Conservation (phyloP, 2,888 invertebrate genomes). For the Vandiemenella viatica region DNA sequence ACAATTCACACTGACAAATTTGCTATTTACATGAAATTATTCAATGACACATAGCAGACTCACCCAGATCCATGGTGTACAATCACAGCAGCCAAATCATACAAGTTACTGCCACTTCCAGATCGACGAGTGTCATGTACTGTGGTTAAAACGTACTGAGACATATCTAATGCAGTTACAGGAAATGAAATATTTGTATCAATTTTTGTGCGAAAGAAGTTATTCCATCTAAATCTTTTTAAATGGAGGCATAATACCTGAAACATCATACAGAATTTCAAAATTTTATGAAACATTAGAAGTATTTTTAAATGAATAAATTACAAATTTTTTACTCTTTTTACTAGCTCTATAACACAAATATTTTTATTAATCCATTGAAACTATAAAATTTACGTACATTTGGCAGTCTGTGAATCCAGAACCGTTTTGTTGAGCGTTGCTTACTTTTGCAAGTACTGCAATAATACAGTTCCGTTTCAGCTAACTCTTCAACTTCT, state of each 20-base stretch:
- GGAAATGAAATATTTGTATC: constrained; percentile 67
- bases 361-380: no score
- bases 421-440: constrained; percentile 70
- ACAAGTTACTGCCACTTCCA: constrained; percentile 45
- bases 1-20: no score
- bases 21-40: not conserved
- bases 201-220: constrained; percentile 62
- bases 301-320: not conserved
- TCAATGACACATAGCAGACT: constrained; percentile 18
- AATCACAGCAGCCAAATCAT: constrained; percentile 66
- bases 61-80: constrained; percentile 71
- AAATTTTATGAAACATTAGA: no score
- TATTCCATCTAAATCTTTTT: constrained; percentile 71
- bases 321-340: not conserved
- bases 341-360: not conserved
- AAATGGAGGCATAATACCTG: constrained; percentile 65
- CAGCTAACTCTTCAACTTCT: constrained; percentile 66
- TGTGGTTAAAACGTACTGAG: constrained; percentile 52
- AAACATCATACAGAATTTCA: no score
- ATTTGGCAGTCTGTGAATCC: constrained; percentile 66
- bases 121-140: constrained; percentile 49
- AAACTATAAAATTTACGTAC: constrained; percentile 36
- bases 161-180: constrained; percentile 59
- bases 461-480: constrained; percentile 70
- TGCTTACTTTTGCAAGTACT: constrained; percentile 67